A percentile compares a stretch with the other conserved stretches of the same genome.
Conservation (phyloP, 2,797 vertebrate species). For the Ammospiza maritima region DNA sequence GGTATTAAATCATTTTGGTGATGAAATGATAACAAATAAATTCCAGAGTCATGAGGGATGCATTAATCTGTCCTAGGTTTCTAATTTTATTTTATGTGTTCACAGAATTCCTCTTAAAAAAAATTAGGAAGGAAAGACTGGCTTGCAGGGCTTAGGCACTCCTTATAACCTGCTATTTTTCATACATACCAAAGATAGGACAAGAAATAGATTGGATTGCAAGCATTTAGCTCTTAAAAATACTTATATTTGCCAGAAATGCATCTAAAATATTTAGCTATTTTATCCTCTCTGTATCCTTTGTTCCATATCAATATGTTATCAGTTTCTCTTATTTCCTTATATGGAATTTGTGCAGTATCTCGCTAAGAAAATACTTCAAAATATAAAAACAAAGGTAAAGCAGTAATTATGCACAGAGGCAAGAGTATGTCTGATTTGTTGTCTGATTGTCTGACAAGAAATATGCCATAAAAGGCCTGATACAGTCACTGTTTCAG, state of each 20-base stretch:
- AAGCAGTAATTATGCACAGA: neutral
- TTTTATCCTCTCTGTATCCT: neutral
- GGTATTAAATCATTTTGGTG: constrained; percentile 74
- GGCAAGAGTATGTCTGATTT: neutral
- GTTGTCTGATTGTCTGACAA: neutral
- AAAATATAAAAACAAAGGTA: neutral
- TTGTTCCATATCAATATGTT: neutral
- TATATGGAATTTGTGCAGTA: neutral
- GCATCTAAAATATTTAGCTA: neutral
- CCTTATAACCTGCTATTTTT: neutral
- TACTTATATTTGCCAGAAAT: neutral
- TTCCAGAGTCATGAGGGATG: neutral
- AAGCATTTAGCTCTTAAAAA: neutral
- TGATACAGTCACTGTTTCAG: neutral
- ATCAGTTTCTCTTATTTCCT: neutral
- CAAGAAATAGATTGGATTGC: neutral
- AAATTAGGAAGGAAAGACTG: neutral
- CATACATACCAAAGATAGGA: neutral
- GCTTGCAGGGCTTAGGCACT: neutral
- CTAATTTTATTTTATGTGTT: neutral
- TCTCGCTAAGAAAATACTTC: neutral
- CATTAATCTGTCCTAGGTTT: neutral
- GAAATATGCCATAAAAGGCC: neutral
- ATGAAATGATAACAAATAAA: neutral
- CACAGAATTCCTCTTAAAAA: neutral